phyloP scores from a whole-genome alignment of 2,113 vertebrate species.

The Cephalopterus ornatus region DNA sequence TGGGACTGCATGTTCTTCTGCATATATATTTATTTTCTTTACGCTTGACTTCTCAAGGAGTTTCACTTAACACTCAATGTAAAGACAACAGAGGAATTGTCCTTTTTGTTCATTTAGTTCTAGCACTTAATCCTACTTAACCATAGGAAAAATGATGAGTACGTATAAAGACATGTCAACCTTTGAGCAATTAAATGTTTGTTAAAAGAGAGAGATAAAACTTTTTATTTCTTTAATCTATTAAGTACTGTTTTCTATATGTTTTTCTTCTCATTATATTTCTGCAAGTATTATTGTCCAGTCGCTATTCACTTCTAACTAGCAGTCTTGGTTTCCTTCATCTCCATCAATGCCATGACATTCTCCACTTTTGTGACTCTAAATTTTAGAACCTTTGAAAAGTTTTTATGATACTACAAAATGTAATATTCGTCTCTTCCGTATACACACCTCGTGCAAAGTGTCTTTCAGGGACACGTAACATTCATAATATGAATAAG shows the following conservation, averaged over 20 bases:
- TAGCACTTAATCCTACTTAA: neutral
- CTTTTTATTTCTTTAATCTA: neutral
- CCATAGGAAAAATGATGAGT: neutral
- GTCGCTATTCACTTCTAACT: neutral
- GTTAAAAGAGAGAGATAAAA: neutral
- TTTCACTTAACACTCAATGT: neutral
- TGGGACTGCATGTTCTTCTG: neutral
- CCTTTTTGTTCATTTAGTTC: neutral
- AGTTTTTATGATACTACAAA: neutral
- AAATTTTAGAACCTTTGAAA: neutral
- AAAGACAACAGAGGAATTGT: neutral
- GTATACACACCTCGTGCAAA: neutral
- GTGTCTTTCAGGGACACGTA: neutral
- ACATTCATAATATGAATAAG: neutral
- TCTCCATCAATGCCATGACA: neutral
- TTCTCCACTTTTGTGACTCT: neutral
- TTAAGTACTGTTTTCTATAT: neutral
- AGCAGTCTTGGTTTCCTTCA: neutral
- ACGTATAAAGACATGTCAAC: neutral
- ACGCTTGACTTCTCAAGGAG: neutral
- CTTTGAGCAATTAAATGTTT: neutral
- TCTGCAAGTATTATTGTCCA: neutral
- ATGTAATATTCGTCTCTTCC: neutral
- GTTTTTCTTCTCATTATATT: neutral
- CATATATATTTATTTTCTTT: neutral